phyloP scores from a whole-genome alignment of 2,888 invertebrate genomes.

The Bruchidius siliquastri region DNA sequence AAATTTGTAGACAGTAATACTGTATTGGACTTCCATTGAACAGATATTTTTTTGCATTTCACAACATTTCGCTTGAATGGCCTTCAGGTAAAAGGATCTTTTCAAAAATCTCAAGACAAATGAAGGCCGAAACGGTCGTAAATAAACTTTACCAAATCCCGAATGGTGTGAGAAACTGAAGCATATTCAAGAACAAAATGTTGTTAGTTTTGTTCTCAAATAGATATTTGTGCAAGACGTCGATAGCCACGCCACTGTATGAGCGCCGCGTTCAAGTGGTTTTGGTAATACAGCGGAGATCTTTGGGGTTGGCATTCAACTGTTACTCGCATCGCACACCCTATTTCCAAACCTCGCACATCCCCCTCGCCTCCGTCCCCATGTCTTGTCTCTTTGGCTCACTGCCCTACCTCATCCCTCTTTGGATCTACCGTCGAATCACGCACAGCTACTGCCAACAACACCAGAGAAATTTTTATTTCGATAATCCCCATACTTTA shows the following conservation, averaged over 20 bases:
- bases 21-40: too few relatives aligned
- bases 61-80: too few relatives aligned
- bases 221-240: too few relatives aligned
- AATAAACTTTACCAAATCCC: too few relatives aligned
- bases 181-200: too few relatives aligned
- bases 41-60: too few relatives aligned
- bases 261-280: not conserved
- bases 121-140: too few relatives aligned
- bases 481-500: not conserved
- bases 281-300: not conserved
- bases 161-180: too few relatives aligned
- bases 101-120: too few relatives aligned
- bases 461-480: not conserved
- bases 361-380: not conserved
- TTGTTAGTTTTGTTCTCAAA: too few relatives aligned
- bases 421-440: not conserved
- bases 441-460: not conserved
- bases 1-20: too few relatives aligned
- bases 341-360: not conserved
- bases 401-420: not conserved
- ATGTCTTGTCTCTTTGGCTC: not conserved
- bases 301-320: not conserved
- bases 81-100: too few relatives aligned
- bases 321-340: not conserved
- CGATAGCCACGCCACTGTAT: not conserved